Base-by-base conservation (phyloP, 53 echinoderm and acorn worm genomes). In the Echinometra lucunter region DNA sequence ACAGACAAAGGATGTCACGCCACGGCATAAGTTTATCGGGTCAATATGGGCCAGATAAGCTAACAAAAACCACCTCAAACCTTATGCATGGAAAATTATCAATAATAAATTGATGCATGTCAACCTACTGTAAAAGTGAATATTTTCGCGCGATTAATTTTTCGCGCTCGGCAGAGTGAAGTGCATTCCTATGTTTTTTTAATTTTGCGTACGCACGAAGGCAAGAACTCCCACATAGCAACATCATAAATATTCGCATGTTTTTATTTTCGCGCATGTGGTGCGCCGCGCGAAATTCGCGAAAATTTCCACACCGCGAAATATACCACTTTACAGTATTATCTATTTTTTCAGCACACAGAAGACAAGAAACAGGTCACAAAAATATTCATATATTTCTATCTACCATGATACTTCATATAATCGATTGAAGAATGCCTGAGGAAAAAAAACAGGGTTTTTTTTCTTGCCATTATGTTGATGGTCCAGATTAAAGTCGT, bases 1-100 rank as follows among this genome's bases (percentile, higher is more conserved):
- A 67, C 67, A 30, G 67, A 67, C 74, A 1, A 74, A 8, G 74
- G 74, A 74, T 13, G 38, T 11, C 74, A 74, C 74, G 74, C 74
- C 74, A 74, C 74, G 74, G 74, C 74, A 74, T 74, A 67, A 67
- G 67, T 25, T 67, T 35, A 35, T 35, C 74, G 37, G 74, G 38
- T 25, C 74, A 11, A 37, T 74, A 11, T 13, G 37, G 38, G 74
- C 74, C 74, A 13, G 74, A 37, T 74, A 13, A 74, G 38, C 37
- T 37, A 74, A 37, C 16, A 58, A 58, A 49, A 49, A n/a, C 49
- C 49, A 63, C 63, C 63, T 63, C 63, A 63, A 63, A 63, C 63
- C 63, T 63, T 63, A 63, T 63, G 63, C 63, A 63, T 63, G 63
- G 63, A 63, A 63, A 63, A 63, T 63, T 63, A 63, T 63, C 63